Conservation (phyloP, 2,888 invertebrate genomes). For the Phyllotreta striolata region DNA sequence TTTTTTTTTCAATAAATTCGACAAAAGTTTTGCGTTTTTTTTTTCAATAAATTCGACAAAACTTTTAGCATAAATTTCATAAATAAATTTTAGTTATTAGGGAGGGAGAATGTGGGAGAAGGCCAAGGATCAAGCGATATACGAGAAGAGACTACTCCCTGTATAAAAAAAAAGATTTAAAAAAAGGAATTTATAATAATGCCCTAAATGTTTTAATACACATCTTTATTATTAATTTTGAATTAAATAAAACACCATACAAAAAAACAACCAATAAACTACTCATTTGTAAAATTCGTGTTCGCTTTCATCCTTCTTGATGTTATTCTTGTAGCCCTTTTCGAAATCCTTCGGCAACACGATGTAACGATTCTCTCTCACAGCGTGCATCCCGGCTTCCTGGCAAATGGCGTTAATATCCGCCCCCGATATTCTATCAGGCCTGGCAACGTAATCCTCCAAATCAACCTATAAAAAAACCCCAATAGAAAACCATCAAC, state of each 20-base stretch:
- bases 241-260: slow-evolving; percentile 11
- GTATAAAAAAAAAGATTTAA: too few species aligned
- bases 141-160: too few species aligned
- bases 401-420: slow-evolving; percentile 99
- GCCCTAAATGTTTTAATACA: too few species aligned
- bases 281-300: slow-evolving; percentile 99
- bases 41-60: too few species aligned
- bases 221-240: slow-evolving; percentile 6
- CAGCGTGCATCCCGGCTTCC: slow-evolving; percentile 99
- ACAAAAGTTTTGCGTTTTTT: too few species aligned
- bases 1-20: too few species aligned
- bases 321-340: slow-evolving; percentile 99
- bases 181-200: too few species aligned
- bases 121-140: too few species aligned
- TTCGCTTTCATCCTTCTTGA: slow-evolving; percentile 99
- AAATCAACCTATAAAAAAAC: slow-evolving; percentile 77
- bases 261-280: slow-evolving; percentile 8
- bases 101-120: too few species aligned
- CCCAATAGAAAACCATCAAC: too few species aligned
- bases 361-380: slow-evolving; percentile 98
- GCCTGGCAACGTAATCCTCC: slow-evolving; percentile 98
- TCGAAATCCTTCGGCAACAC: slow-evolving; percentile 99
- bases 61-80: too few species aligned
- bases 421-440: slow-evolving; percentile 98
- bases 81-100: too few species aligned